Percentiles rank a stretch among this genome's conserved stretches.
Evolutionary conservation across 2,113 vertebrate species (phyloP).

Genomic region (Coptodon bakossiorum): DNA sequence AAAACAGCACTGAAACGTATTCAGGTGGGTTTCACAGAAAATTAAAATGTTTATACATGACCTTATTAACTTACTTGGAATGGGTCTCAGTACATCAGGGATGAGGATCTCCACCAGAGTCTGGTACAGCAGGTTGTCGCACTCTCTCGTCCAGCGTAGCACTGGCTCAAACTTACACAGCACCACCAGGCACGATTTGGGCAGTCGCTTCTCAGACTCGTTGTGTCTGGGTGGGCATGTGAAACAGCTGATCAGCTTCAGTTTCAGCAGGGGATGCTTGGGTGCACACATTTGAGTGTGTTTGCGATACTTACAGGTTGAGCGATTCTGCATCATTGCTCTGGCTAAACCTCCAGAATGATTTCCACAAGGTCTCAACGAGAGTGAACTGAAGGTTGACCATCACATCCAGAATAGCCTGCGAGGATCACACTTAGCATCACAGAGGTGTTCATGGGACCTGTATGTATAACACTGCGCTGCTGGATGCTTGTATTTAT

Average conservation of each 20-base stretch:
- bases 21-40: not conserved
- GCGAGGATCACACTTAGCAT: not conserved
- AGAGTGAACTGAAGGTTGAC: conserved; percentile 89
- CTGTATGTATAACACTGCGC: not conserved
- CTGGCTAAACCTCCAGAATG: conserved; percentile 88
- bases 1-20: not conserved
- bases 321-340: conserved; percentile 70
- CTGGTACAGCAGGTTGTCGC: conserved; percentile 89
- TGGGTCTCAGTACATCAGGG: conserved; percentile 85
- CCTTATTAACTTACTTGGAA: conserved; percentile 80
- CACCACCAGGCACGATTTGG: conserved; percentile 81
- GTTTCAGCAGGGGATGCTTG: not conserved
- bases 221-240: conserved; percentile 67
- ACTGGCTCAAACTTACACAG: conserved; percentile 88
- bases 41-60: not conserved
- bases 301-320: conserved; percentile 72
- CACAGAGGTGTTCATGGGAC: not conserved
- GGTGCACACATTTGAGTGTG: not conserved
- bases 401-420: conserved; percentile 90
- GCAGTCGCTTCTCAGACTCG: conserved; percentile 86
- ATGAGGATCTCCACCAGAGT: conserved; percentile 88
- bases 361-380: conserved; percentile 91
- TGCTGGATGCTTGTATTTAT: not conserved
- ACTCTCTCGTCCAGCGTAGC: conserved; percentile 81
- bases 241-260: not conserved